Base-by-base conservation (phyloP, 2,888 invertebrate genomes). In the Calameuta idolon region DNA sequence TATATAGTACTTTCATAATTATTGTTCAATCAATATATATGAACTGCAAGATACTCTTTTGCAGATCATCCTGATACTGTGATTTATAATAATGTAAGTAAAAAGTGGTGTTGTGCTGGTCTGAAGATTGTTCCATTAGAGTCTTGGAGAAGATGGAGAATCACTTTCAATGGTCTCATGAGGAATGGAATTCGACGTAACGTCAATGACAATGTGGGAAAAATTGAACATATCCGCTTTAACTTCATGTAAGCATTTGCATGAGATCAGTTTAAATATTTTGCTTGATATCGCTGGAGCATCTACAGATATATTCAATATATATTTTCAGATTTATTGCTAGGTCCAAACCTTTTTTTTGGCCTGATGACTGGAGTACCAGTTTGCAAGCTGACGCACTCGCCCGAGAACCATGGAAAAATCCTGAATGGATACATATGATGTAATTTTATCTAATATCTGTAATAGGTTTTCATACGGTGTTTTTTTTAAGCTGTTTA, bases 111-210 rank as follows among this genome's bases (percentile, higher is more conserved):
- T 80, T 93, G 93, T 0, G 93, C 92, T 31, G 94, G 94, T 0
- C 89, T 96, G 69, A 93, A 93, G 83, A 92, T 96, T 37, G 94
- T 94, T 84, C 91, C 94, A 69, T 84, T 95, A 73, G 94, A 95
- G 85, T 93, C 95, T 0, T 93, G 94, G 86, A 90, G 90, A 79
- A 92, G 93, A 78, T 93, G 95, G 92, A 93, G 96, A 85, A 92
- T 97, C 31, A 90, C 94, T 40, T 97, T 93, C 89, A 96, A 95
- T 89, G 96, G 96, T 1, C 89, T 95, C n/a, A 89, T 96, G 74
- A 93, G 92, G 85, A 93, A 92, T 85, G 90, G 90, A 35, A 87
- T 89, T 12, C 90, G 92, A 74, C 83, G 84, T 35, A 82, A 92
- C 80, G 92, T 91, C 2, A 92, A 91, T 75, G 87, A 89, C 35